Base-by-base conservation (phyloP, 2,797 vertebrate species). In the Acanthurus lineatus region DNA sequence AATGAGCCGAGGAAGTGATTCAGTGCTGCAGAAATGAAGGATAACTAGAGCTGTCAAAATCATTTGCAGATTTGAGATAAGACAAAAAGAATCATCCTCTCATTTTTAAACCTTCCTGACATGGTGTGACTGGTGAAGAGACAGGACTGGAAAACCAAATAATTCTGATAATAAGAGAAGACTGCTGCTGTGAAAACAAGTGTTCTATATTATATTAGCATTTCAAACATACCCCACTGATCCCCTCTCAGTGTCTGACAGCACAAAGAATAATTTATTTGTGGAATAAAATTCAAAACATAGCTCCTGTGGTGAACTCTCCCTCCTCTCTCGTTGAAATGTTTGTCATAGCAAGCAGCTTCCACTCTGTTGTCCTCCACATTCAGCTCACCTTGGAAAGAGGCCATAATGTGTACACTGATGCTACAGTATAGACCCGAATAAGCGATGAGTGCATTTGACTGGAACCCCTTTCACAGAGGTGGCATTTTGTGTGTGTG, bases 351-450 rank as follows among this genome's bases (percentile, higher is more conserved):
- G 77, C 47, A 40, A 56, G 57, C 76, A 68, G 79, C 67, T 56
- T 69, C 61, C 59, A 65, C 69, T 69, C 73, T 82, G 73, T 79
- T 79, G 83, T 86, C 83, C 81, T 86, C 82, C 85, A 82, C 77
- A 52, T 86, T 87, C 75, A 78, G 48, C 82, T 92, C 86, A 91
- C 91, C 86, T 93, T 91, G 89, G 80, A 83, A 82, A 85, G 54
- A 68, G 79, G 75, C 82, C 73, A 83, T 87, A 79, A 92, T 91
- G 79, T 84, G 85, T 74, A 87, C 82, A 75, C 79, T 78, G 68
- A 83, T 75, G 76, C 80, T 76, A 87, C 77, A 20, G 35, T 56
- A 61, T 56, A 77, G 70, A 84, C 83, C 91, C 90, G 79, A 91
- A 91, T 88, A 91, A 66, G 67, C 72, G 63, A 69, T 67, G 70